Conservation (phyloP, 2,113 vertebrate species). For the Eptesicus fuscus region DNA sequence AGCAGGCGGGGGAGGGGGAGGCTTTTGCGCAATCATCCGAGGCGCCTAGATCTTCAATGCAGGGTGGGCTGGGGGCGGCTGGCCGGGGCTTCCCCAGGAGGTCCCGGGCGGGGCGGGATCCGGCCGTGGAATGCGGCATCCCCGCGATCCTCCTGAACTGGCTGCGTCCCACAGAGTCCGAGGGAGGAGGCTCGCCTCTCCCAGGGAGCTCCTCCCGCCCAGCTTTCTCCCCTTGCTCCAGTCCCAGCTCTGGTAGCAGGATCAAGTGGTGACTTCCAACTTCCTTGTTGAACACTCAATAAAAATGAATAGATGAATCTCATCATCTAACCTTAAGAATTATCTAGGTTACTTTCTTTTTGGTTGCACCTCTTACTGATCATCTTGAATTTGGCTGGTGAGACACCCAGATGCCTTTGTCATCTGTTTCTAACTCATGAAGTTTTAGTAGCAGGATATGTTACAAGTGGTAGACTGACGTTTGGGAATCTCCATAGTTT, state of each 20-base stretch:
- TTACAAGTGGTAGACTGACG: background rate
- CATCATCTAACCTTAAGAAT: background rate
- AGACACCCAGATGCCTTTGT: background rate
- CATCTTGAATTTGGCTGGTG: background rate
- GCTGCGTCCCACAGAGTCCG: background rate
- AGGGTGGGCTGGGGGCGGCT: constrained; percentile 33
- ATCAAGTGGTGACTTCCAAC: background rate
- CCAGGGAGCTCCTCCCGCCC: background rate
- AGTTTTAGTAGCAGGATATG: background rate
- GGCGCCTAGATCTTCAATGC: background rate
- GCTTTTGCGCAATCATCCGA: constrained; percentile 41
- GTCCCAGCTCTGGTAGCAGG: background rate
- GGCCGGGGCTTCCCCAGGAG: constrained; percentile 59
- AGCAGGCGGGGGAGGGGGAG: constrained; percentile 39
- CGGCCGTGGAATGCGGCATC: constrained; percentile 45
- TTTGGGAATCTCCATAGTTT: background rate
- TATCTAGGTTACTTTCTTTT: background rate
- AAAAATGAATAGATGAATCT: background rate
- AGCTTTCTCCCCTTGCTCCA: background rate
- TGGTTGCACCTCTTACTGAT: background rate
- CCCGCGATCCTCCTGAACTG: constrained; percentile 46
- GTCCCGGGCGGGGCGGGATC: background rate
- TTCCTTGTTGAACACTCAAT: background rate
- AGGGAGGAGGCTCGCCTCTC: background rate
- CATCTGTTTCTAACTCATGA: background rate